Base-by-base conservation (phyloP, 2,888 invertebrate species). In the Torymus tubicola region DNA sequence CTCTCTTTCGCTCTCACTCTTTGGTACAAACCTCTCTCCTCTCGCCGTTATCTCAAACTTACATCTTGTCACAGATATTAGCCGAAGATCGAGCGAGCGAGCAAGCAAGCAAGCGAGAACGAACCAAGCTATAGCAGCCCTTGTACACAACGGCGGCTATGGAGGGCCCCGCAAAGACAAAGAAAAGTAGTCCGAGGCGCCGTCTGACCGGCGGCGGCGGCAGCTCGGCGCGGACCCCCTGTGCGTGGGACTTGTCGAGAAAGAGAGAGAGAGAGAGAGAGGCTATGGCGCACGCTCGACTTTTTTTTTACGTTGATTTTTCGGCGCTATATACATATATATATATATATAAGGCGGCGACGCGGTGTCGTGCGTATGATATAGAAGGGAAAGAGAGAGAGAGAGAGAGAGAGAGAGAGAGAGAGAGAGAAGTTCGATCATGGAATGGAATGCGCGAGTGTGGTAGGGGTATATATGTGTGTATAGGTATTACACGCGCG, bases 101-200 rank as follows among this genome's bases (percentile, higher is more conserved):
- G 16, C 18, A 13, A 24, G 57, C 10, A n/a, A 16, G 2, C 5
- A 3, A 55, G 13, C 16, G 13, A n/a, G 21, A 50, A 61, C 12
- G 11, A 16, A 50, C 8, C 13, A 21, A 11, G 63, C 52, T 18
- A 21, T 21, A 21, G 18, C 67, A n/a, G 21, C 53, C 5, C 31
- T 55, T n/a, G 5, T 42, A 42, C 8, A 42, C 72, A 42, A 52
- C 70, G 70, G 53, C 71, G 81, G 80, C 80, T 83, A 83, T 84
- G 85, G 84, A 83, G 82, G 80, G 82, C 83, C 81, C 75, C 80
- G 83, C 80, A 83, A 86, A 87, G 87, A 87, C 86, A 86, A 86
- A 86, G 86, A 85, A 84, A 86, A 86, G 86, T 84, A 86, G 87
- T 85, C 83, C 84, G 82, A 85, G 86, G 87, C 86, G 86, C 87